Conservation (phyloP, 2,113 vertebrate species). For the Callorhinus ursinus region DNA sequence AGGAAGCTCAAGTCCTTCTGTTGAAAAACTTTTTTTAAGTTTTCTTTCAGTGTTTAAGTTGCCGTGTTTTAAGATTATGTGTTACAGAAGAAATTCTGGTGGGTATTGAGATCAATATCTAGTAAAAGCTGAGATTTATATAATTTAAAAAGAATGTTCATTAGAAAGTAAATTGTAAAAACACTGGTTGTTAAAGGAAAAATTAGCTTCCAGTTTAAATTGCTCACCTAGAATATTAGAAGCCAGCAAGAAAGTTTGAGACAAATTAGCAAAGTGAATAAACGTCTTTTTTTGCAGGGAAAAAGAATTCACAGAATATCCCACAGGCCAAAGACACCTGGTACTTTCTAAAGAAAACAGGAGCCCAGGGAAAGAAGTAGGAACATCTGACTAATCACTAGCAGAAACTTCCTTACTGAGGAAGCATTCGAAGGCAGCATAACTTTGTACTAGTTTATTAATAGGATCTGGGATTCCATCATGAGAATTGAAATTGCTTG, state of each 20-base stretch:
- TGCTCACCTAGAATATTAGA: conserved; percentile 34
- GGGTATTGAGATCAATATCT: conserved; percentile 23
- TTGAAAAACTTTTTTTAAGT: background rate
- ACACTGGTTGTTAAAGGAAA: conserved; percentile 34
- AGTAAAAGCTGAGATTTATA: background rate
- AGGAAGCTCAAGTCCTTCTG: background rate
- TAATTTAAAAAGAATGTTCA: background rate
- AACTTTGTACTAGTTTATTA: background rate
- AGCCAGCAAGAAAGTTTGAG: background rate
- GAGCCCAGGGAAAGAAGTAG: background rate
- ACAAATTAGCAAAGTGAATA: conserved; percentile 4
- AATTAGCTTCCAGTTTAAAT: conserved; percentile 55
- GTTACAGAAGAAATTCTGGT: conserved; percentile 40
- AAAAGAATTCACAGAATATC: background rate
- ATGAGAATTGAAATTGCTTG: background rate
- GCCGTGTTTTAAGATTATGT: background rate
- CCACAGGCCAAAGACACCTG: background rate
- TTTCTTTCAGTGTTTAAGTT: conserved; percentile 10
- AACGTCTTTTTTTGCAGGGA: conserved; percentile 12
- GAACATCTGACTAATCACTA: background rate
- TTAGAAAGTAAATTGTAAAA: conserved; percentile 50
- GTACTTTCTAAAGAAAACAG: background rate
- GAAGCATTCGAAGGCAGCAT: background rate
- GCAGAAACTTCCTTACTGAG: background rate
- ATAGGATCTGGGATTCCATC: background rate